phyloP scores from a whole-genome alignment of 2,797 vertebrate genomes.

The Etheostoma perlongum region DNA sequence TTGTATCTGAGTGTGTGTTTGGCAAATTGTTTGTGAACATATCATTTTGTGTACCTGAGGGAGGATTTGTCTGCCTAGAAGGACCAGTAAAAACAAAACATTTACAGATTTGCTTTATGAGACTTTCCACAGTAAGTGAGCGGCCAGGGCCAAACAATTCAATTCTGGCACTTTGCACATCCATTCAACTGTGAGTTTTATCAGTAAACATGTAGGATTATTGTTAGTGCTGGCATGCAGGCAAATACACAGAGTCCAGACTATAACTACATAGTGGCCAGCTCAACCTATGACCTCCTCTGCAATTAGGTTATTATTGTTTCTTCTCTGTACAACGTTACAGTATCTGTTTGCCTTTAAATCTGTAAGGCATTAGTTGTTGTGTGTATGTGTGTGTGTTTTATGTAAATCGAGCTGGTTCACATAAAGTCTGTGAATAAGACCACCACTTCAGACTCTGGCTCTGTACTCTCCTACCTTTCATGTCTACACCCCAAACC shows the following conservation, averaged over 20 bases:
- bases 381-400: conserved; percentile 24
- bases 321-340: conserved; percentile 8
- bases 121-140: conserved; percentile 61
- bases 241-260: conserved; percentile 14
- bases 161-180: conserved; percentile 24
- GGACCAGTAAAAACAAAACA: conserved; percentile 59
- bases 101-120: conserved; percentile 60
- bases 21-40: conserved; percentile 12
- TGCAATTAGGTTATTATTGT: conserved; percentile 6
- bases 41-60: conserved; percentile 52
- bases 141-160: conserved; percentile 32
- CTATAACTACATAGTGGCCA: not conserved
- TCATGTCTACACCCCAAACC: conserved; percentile 45
- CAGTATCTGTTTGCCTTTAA: conserved; percentile 25
- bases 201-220: conserved; percentile 13
- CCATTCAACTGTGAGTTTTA: conserved; percentile 27
- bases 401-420: conserved; percentile 37
- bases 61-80: conserved; percentile 42
- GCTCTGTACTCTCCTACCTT: conserved; percentile 45
- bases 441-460: conserved; percentile 41
- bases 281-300: conserved; percentile 28
- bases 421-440: conserved; percentile 42
- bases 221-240: not conserved
- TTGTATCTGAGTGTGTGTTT: conserved; percentile 24
- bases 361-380: conserved; percentile 48